phyloP scores from a whole-genome alignment of 2,113 vertebrate genomes.

The Numenius arquata region DNA sequence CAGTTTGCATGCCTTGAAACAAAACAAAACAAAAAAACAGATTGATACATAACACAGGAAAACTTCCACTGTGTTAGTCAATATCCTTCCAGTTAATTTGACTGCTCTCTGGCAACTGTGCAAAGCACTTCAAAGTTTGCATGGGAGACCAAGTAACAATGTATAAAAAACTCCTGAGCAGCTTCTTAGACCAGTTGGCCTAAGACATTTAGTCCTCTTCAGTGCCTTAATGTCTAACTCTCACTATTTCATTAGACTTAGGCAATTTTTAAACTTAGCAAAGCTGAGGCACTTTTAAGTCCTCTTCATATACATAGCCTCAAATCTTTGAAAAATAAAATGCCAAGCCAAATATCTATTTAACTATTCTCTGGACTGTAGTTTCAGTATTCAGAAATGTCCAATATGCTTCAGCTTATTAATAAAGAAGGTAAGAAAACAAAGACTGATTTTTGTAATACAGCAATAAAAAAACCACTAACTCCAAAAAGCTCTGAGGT shows the following conservation, averaged over 20 bases:
- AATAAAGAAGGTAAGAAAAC: neutral
- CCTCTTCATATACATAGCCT: neutral
- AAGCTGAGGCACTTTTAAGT: neutral
- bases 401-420: neutral
- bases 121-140: neutral
- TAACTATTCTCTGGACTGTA: neutral
- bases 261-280: neutral
- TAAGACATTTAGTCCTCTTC: neutral
- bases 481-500: neutral
- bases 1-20: neutral
- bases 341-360: neutral
- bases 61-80: neutral
- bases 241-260: neutral
- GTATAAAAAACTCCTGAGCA: neutral
- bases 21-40: neutral
- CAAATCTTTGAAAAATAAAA: neutral
- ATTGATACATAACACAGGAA: neutral
- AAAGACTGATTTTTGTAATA: neutral
- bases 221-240: neutral
- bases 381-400: neutral
- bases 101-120: neutral
- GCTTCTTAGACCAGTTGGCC: neutral
- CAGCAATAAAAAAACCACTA: neutral
- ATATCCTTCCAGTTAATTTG: neutral
- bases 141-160: neutral